Percentiles rank a stretch among this genome's conserved stretches.
Evolutionary conservation across 2,797 vertebrate genomes (phyloP).

Genomic region (Coendou prehensilis): DNA sequence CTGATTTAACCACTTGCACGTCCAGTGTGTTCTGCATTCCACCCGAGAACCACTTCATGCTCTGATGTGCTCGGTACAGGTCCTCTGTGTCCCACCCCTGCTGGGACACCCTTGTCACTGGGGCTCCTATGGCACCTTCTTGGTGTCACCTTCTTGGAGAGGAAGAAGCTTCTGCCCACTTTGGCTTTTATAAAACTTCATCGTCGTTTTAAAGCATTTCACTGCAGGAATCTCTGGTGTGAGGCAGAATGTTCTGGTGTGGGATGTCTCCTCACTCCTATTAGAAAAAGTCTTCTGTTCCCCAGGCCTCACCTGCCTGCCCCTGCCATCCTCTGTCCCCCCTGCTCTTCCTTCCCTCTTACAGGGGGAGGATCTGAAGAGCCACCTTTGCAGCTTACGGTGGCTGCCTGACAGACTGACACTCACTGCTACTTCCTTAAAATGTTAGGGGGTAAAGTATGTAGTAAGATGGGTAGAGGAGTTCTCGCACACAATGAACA

Average conservation of each 20-base stretch:
- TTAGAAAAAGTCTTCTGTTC: background rate
- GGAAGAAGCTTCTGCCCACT: background rate
- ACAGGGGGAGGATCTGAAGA: background rate
- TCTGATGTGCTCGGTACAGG: background rate
- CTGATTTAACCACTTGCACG: background rate
- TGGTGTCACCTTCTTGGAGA: background rate
- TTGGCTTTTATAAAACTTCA: background rate
- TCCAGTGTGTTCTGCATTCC: background rate
- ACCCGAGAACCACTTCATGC: background rate
- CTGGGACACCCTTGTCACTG: background rate
- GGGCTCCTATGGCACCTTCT: background rate
- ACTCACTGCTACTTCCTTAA: constrained; percentile 6
- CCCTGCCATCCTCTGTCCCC: background rate
- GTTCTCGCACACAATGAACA: background rate
- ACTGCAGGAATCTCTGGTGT: background rate
- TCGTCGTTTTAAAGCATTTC: background rate
- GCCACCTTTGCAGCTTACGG: background rate
- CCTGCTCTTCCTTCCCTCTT: background rate
- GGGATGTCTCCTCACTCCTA: background rate
- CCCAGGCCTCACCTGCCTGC: background rate
- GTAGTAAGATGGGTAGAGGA: background rate
- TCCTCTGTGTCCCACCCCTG: background rate
- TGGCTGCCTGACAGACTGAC: background rate
- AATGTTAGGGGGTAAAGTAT: background rate
- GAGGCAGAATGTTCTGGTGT: background rate